Evolutionary conservation across 2,113 vertebrate genomes (phyloP), one percentile per base, ranked within the genome.

Genomic region (Micronisus gabar): DNA sequence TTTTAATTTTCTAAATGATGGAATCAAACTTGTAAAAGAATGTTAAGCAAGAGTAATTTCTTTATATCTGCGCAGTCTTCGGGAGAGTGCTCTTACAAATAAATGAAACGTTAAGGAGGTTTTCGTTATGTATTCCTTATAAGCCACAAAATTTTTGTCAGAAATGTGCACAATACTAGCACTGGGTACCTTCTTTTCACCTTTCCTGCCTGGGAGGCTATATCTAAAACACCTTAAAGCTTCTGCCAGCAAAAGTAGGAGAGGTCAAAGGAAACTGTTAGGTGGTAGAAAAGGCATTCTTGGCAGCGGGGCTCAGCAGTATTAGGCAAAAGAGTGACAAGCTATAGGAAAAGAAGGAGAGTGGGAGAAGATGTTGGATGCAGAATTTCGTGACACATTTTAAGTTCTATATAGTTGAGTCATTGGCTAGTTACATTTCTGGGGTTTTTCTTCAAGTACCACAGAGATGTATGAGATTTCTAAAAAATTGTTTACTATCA

Each of bases 1-100:
- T 82, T 88, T 94, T 80, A 88, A 80, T 95, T 95, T 88, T 86
- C 67, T 83, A 73, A 80, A 67, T 70, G 12, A 73, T 29, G 12
- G 36, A 62, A 86, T 80, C 50, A 88, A 78, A 66, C 20, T 50
- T 71, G n/a, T 67, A 43, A 45, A 90, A 92, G 36, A 74, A 62
- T 62, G 5, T 23, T 81, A 88, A 83, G 63, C 17, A 70, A 52
- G 34, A 83, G 14, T n/a, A 70, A 73, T 94, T 92, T 83, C 13
- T 55, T 87, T 63, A 15, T 36, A 66, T 41, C 29, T 38, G 7
- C 38, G 56, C 6, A n/a, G 17, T n/a, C 14, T 73, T 73, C 15
- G 23, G 48, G 48, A 80, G 9, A 6, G 10, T 34, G 8, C 11
- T 56, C 3, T 63, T 73, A 36, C 4, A 58, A 58, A 68, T 50